phyloP scores from a whole-genome alignment of 2,113 vertebrate genomes.

The Ceyx melanurus region DNA sequence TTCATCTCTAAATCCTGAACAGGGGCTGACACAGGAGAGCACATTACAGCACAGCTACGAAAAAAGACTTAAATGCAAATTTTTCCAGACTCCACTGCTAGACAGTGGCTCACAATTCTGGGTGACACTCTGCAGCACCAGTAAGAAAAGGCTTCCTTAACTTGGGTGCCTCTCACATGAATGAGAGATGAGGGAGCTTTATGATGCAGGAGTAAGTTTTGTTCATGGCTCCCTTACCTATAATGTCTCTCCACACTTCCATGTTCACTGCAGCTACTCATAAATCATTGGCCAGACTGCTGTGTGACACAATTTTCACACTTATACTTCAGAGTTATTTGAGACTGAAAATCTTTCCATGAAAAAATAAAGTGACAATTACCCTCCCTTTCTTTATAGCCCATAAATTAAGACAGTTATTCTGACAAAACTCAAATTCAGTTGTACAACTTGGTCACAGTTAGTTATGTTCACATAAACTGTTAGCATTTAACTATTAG shows the following conservation, averaged over 20 bases:
- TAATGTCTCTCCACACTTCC: background rate
- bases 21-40: background rate
- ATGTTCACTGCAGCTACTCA: background rate
- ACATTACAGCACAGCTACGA: background rate
- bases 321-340: background rate
- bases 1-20: background rate
- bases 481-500: background rate
- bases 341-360: background rate
- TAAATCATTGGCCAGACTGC: rapidly evolving
- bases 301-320: no score
- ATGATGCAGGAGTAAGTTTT: background rate
- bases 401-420: background rate
- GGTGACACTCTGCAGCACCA: background rate
- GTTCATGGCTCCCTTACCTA: background rate
- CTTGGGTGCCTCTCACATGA: background rate
- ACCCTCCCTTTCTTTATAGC: background rate
- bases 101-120: background rate
- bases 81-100: background rate
- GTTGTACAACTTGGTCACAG: background rate
- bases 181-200: background rate
- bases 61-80: background rate
- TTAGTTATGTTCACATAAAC: background rate
- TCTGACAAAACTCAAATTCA: background rate
- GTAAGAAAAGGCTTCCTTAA: background rate
- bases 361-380: background rate